These are phyloP conservation scores for Dasyornis broadbenti DNA, from an alignment of 2,113 vertebrate genomes.

Conservation along the genomic window DNA sequence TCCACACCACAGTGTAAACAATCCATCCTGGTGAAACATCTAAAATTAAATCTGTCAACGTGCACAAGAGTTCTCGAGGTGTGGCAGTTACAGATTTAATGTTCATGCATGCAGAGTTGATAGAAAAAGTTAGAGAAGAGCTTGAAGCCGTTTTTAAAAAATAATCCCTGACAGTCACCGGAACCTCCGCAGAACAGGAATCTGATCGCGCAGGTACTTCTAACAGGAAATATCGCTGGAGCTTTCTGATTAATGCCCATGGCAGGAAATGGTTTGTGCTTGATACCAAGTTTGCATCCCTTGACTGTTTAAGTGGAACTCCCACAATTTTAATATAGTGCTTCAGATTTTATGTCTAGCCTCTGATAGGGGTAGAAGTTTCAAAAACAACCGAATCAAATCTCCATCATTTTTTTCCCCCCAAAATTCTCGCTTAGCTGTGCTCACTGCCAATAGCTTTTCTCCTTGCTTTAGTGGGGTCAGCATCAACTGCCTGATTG, in stretches of 20 bases:
- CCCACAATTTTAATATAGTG: neutral
- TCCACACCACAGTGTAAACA: neutral
- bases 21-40: constrained; percentile 27
- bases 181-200: neutral
- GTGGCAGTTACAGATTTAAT: constrained; percentile 7
- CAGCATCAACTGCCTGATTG: constrained; percentile 23
- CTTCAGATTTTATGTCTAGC: neutral
- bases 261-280: neutral
- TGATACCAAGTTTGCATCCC: neutral
- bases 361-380: neutral
- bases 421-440: neutral
- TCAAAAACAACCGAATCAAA: neutral
- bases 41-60: constrained; percentile 35
- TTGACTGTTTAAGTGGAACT: neutral
- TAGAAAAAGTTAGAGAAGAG: neutral
- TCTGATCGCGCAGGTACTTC: neutral
- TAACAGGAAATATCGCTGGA: neutral
- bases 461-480: neutral
- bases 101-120: neutral
- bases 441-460: neutral
- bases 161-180: neutral
- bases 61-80: neutral
- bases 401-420: neutral
- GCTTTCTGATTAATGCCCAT: neutral
- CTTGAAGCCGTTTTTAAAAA: neutral